Conservation (phyloP, 2,113 vertebrate species). For the Brachyhypopomus occidentalis region DNA sequence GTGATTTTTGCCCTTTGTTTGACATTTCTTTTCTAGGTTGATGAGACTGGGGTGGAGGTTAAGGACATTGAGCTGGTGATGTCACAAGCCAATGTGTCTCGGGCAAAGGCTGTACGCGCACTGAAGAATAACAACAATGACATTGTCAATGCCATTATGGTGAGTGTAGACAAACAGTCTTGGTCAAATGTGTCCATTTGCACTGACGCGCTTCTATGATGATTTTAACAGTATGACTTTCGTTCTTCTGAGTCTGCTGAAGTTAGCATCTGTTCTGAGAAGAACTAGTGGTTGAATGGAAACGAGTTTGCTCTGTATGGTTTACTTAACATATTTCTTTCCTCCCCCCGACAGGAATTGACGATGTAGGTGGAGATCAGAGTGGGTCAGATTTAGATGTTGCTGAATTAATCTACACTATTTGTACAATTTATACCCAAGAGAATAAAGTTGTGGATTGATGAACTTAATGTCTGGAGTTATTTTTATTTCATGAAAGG, state of each 20-base stretch:
- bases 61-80: slow-evolving; percentile 99
- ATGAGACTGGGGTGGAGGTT: slow-evolving; percentile 96
- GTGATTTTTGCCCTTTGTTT: background rate
- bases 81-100: slow-evolving; percentile 98
- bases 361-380: slow-evolving; percentile 86
- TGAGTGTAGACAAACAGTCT: slow-evolving; percentile 69
- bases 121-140: slow-evolving; percentile 99
- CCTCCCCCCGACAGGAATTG: slow-evolving; percentile 82
- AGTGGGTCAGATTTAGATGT: slow-evolving; percentile 74
- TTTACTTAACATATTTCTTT: slow-evolving; percentile 16
- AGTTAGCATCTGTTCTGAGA: slow-evolving; percentile 76
- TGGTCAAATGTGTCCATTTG: background rate
- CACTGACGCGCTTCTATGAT: slow-evolving; percentile 66
- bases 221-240: slow-evolving; percentile 77
- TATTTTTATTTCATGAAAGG: slow-evolving; percentile 6
- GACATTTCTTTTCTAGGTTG: slow-evolving; percentile 77
- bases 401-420: slow-evolving; percentile 79
- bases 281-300: slow-evolving; percentile 57
- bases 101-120: slow-evolving; percentile 95
- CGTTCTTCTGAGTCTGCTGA: slow-evolving; percentile 86
- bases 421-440: slow-evolving; percentile 98
- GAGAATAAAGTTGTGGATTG: slow-evolving; percentile 94
- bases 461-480: slow-evolving; percentile 64
- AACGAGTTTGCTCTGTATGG: background rate
- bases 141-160: slow-evolving; percentile 99